Conservation (phyloP, 2,888 invertebrate species). For the Rhagonycha fulva region DNA sequence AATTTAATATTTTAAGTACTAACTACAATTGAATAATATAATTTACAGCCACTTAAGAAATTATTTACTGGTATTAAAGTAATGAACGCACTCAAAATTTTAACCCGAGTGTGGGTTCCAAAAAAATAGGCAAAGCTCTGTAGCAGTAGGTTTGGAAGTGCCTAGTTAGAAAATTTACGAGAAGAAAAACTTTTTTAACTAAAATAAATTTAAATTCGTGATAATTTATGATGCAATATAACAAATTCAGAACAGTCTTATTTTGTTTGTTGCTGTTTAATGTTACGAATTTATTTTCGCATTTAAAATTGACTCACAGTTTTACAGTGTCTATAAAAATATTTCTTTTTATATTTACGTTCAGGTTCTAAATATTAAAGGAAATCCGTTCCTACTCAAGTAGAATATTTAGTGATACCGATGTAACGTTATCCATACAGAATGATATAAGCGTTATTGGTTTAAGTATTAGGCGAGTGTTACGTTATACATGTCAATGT, state of each 20-base stretch:
- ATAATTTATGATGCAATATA: neutral
- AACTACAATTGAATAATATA: neutral
- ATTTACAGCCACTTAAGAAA: neutral
- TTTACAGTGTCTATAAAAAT: neutral
- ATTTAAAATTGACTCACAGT: neutral
- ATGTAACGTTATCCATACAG: neutral
- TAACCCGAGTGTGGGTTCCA: neutral
- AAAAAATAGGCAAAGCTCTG: neutral
- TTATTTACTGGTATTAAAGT: neutral
- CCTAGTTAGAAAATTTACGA: neutral
- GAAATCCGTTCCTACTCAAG: neutral
- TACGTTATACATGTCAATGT: neutral
- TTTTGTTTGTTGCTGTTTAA: neutral
- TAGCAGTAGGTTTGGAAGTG: neutral
- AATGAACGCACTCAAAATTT: neutral
- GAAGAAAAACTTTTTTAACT: neutral
- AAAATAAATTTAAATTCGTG: neutral
- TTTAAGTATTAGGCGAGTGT: neutral
- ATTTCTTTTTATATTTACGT: neutral
- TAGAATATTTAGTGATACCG: constrained; percentile 7
- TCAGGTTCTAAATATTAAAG: neutral
- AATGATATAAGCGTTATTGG: neutral
- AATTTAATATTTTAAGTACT: neutral
- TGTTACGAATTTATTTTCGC: neutral
- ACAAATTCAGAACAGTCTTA: neutral